phyloP scores from a whole-genome alignment of 2,113 vertebrate species.

The Coryphaenoides rupestris region DNA sequence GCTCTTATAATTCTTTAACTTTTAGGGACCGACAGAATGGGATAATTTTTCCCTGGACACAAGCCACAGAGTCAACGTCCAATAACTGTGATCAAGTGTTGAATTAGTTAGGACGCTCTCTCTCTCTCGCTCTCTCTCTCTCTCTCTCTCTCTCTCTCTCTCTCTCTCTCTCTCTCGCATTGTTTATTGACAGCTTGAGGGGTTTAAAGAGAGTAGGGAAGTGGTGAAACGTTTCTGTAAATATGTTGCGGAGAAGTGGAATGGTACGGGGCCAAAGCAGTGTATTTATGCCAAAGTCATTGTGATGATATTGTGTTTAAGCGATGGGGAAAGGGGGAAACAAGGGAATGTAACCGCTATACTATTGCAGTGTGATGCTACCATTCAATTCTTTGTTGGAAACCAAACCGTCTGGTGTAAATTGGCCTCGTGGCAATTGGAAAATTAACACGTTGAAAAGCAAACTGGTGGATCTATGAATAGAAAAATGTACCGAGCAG shows the following conservation, averaged over 20 bases:
- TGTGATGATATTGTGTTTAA: slow-evolving; percentile 26
- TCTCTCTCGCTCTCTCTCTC: slow-evolving; percentile 70
- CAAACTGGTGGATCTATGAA: slow-evolving; percentile 9
- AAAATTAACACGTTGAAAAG: neutral
- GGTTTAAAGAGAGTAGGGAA: slow-evolving; percentile 69
- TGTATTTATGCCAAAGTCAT: slow-evolving; percentile 51
- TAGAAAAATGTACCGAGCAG: slow-evolving; percentile 8
- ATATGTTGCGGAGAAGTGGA: slow-evolving; percentile 61
- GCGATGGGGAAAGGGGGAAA: no score
- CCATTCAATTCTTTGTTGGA: neutral
- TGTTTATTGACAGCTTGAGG: slow-evolving; percentile 75
- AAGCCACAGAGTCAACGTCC: slow-evolving; percentile 71
- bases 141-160: slow-evolving; percentile 60
- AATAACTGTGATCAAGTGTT: slow-evolving; percentile 75
- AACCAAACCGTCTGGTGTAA: slow-evolving; percentile 24
- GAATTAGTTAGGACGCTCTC: slow-evolving; percentile 64
- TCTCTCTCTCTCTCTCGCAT: slow-evolving; percentile 69
- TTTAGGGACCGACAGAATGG: slow-evolving; percentile 76
- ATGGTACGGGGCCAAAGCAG: slow-evolving; percentile 49
- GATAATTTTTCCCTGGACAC: slow-evolving; percentile 68
- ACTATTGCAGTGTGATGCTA: neutral
- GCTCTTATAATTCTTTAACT: slow-evolving; percentile 81
- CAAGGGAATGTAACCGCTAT: neutral
- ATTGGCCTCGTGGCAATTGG: slow-evolving; percentile 10
- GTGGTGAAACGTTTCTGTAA: slow-evolving; percentile 70